Conservation (phyloP, 2,888 invertebrate genomes). For the Oligia fasciuncula region DNA sequence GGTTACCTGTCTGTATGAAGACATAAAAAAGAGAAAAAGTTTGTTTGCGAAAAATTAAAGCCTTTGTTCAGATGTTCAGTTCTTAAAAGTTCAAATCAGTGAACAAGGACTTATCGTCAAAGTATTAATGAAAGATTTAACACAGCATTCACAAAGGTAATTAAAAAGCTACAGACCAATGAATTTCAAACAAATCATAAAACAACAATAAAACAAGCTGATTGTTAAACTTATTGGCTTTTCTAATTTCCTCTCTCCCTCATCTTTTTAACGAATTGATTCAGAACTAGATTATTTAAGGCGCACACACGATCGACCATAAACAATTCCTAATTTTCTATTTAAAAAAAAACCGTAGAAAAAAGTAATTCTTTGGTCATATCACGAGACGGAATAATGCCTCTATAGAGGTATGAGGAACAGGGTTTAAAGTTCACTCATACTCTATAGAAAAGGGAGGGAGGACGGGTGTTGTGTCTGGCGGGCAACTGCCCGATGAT, state of each 20-base stretch:
- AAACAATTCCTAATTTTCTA: neutral
- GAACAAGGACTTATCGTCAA: conserved; percentile 21
- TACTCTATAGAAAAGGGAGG: too few relatives aligned
- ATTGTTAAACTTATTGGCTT: conserved; percentile 60
- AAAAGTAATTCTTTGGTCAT: neutral
- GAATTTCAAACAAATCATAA: conserved; percentile 54
- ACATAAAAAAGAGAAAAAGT: neutral
- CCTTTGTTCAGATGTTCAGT: neutral
- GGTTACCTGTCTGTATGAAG: neutral
- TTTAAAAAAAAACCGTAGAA: neutral
- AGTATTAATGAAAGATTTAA: conserved; percentile 23
- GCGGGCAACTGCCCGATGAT: too few relatives aligned
- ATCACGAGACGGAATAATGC: neutral
- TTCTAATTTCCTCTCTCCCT: conserved; percentile 52
- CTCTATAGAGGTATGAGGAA: too few relatives aligned
- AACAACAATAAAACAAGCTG: conserved; percentile 66
- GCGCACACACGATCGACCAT: neutral
- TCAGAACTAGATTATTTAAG: conserved; percentile 22
- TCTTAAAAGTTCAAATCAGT: conserved; percentile 12
- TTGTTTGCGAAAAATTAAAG: neutral
- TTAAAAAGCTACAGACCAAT: conserved; percentile 42
- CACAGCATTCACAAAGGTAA: conserved; percentile 29
- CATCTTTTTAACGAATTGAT: conserved; percentile 69
- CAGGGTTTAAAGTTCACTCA: too few relatives aligned
- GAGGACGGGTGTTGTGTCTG: too few relatives aligned